These are phyloP conservation scores for Apoderus coryli DNA, from an alignment of 2,888 invertebrate species.

Conservation along the genomic window DNA sequence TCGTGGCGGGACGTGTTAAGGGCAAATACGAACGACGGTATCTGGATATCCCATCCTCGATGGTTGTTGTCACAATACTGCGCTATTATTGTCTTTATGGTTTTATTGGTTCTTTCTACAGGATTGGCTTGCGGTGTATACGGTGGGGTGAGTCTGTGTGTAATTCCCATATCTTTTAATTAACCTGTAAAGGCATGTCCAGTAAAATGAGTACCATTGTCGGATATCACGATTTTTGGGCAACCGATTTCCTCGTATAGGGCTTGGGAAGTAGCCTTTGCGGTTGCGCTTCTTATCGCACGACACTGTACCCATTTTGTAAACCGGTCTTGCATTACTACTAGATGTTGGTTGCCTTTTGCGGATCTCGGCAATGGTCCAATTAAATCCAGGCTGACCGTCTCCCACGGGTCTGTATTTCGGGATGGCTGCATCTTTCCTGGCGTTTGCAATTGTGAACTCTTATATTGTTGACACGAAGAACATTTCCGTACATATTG, in stretches of 20 bases:
- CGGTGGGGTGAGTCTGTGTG: constrained; percentile 18
- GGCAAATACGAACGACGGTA: no score
- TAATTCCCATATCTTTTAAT: constrained; percentile 13
- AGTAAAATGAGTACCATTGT: constrained; percentile 21
- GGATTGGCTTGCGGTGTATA: no score
- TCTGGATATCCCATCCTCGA: constrained; percentile 21
- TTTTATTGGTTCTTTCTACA: no score
- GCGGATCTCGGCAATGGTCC: no score
- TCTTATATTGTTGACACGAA: constrained; percentile 18
- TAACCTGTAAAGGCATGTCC: constrained; percentile 12
- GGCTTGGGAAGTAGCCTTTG: constrained; percentile 6
- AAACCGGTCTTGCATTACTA: constrained; percentile 8
- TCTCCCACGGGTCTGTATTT: constrained; percentile 18
- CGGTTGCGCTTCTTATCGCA: constrained; percentile 13
- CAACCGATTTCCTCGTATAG: constrained; percentile 10
- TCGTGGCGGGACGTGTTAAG: no score
- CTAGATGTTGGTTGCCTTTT: no score
- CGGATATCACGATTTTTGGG: constrained; percentile 16
- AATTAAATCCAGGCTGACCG: constrained; percentile 20
- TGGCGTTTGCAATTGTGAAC: constrained; percentile 12
- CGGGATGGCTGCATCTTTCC: constrained; percentile 17
- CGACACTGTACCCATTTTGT: constrained; percentile 13
- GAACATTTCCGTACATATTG: no score
- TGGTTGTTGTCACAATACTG: constrained; percentile 21
- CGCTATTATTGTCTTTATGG: constrained; percentile 24